phyloP scores from a whole-genome alignment of 2,888 invertebrate genomes.

The Xylocampa areola region DNA sequence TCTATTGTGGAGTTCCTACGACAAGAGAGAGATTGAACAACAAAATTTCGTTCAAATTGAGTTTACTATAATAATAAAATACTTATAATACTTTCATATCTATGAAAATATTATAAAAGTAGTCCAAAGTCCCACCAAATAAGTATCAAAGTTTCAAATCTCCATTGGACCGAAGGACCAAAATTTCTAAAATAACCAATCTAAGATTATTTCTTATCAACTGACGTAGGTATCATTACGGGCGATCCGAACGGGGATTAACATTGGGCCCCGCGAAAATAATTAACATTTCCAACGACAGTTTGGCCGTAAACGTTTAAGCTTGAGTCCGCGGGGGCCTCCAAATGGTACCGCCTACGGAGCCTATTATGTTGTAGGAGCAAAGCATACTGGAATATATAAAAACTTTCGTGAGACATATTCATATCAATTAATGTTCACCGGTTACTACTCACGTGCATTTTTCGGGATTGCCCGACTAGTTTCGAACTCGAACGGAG shows the following conservation, averaged over 20 bases:
- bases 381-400: conserved; percentile 21
- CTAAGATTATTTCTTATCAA: conserved; percentile 45
- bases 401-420: no score
- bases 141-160: conserved; percentile 13
- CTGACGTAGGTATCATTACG: conserved; percentile 42
- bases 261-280: conserved; percentile 49
- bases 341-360: conserved; percentile 46
- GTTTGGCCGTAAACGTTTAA: conserved; percentile 58
- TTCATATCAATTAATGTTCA: no score
- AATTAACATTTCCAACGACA: conserved; percentile 59
- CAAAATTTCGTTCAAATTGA: no score
- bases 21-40: no score
- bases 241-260: conserved; percentile 47
- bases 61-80: no score
- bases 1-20: no score
- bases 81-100: no score
- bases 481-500: no score
- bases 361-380: conserved; percentile 50
- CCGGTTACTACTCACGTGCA: no score
- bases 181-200: conserved; percentile 26
- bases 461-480: no score
- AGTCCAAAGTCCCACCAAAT: no score
- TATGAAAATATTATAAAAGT: no score
- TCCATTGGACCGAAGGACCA: conserved; percentile 19
- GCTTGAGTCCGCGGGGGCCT: conserved; percentile 48